Evolutionary conservation across 2,888 invertebrate genomes (phyloP), one percentile per base, ranked within the genome.

Genomic region (Noctua janthe): DNA sequence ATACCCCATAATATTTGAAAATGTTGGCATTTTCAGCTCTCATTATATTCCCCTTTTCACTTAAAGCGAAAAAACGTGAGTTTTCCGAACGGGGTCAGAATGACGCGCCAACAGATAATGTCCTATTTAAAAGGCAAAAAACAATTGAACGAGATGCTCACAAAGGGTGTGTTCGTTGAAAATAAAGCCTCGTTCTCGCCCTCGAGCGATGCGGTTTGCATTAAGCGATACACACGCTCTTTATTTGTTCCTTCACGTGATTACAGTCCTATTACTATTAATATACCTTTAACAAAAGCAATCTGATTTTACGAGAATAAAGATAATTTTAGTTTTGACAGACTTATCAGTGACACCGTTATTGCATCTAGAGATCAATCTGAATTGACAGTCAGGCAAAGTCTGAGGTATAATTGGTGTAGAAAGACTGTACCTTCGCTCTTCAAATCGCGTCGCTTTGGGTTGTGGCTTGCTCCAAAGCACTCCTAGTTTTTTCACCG

Each of bases 71-170:
- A 76, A 75, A 76, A 74, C 77, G 71, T 47, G 72, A 73, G 79
- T 75, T 82, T 79, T 51, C n/a, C 64, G 80, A 87, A 87, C 66
- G 56, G 72, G 78, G 56, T 76, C 78, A 56, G 29, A 73, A 79
- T 75, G 76, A 81, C 75, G 78, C 56, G 81, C 70, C 54, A 23
- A 43, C 76, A 74, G 88, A 88, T 88, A 88, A 89, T 89, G 59
- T 72, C 74, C 77, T 84, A 79, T 84, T 88, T 81, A 81, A 81
- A 86, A 43, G 66, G 79, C 56, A 76, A 89, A 87, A 88, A 59
- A 81, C n/a, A 86, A 81, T 89, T 86, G 81, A 83, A 86, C 72
- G 69, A 49, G 67, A 62, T 49, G 59, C 49, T 76, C 76, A 86
- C 88, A 90, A 88, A 82, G 76, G 80, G 49, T 39, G 77, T 72